These are phyloP conservation scores for Desmodus rotundus DNA, from an alignment of 2,113 vertebrate genomes.

Conservation along the genomic window DNA sequence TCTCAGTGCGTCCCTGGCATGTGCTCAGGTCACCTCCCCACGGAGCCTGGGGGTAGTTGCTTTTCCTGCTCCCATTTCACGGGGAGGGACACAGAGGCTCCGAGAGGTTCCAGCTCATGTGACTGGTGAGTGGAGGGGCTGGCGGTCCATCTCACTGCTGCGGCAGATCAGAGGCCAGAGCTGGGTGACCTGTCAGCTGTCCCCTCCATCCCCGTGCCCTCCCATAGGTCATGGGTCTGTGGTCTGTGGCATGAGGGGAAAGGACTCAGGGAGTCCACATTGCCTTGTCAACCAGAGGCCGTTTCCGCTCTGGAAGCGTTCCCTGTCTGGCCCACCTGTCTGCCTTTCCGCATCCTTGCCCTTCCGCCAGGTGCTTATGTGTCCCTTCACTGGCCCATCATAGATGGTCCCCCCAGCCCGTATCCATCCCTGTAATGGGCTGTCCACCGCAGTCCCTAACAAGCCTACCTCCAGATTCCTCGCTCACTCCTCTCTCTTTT, in stretches of 20 bases:
- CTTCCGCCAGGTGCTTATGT: too few species aligned
- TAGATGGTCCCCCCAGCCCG: too few species aligned
- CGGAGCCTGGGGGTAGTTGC: neutral
- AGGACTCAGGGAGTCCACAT: too few species aligned
- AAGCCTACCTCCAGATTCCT: too few species aligned
- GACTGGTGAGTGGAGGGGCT: neutral
- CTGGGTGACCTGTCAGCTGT: neutral
- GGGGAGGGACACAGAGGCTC: neutral
- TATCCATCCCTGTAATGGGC: too few species aligned
- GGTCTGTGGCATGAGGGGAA: too few species aligned
- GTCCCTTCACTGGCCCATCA: too few species aligned
- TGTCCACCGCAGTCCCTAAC: too few species aligned
- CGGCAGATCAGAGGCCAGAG: neutral
- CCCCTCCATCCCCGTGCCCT: neutral
- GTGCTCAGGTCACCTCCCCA: neutral
- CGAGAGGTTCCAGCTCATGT: accelerated
- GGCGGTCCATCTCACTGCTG: neutral
- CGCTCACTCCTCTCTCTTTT: neutral
- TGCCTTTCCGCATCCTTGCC: too few species aligned
- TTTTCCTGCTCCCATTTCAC: neutral
- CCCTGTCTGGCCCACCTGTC: too few species aligned
- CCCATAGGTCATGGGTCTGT: neutral
- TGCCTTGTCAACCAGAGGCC: too few species aligned
- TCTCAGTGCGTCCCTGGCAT: accelerated
- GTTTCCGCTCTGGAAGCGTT: too few species aligned